A percentile compares a stretch with the other conserved stretches of the same genome.
Conservation (phyloP, 2,888 invertebrate species). For the Yponomeuta sedellus region DNA sequence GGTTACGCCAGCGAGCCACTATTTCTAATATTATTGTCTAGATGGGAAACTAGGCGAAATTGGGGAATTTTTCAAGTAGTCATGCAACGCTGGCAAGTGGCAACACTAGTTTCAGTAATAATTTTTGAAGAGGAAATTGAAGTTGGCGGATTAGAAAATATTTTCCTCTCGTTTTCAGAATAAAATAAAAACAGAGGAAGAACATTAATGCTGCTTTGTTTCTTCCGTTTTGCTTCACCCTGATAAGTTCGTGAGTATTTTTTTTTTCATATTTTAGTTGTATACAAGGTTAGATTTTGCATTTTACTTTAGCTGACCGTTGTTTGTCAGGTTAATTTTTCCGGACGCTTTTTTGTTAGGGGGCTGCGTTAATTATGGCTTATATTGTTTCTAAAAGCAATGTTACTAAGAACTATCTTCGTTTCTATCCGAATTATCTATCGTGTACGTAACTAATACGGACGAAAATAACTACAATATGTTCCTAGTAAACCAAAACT, state of each 20-base stretch:
- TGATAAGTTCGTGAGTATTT: constrained; percentile 46
- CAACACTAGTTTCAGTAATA: neutral
- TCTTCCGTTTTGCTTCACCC: constrained; percentile 5
- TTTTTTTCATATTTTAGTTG: constrained; percentile 41
- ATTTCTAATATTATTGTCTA: no score
- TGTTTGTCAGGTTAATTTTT: constrained; percentile 53
- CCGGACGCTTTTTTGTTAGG: constrained; percentile 57
- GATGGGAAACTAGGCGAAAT: no score
- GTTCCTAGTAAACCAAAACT: neutral
- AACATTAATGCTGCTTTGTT: constrained; percentile 5
- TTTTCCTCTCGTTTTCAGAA: neutral
- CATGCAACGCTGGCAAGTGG: neutral
- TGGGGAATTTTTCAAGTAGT: neutral
- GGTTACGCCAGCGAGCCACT: no score
- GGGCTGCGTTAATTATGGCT: constrained; percentile 57
- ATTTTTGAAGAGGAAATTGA: constrained; percentile 2
- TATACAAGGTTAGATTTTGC: constrained; percentile 32
- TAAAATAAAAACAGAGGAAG: neutral
- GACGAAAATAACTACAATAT: neutral
- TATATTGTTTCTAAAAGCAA: constrained; percentile 41
- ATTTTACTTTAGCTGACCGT: constrained; percentile 49
- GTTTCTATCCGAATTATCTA: neutral
- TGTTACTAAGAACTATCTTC: neutral
- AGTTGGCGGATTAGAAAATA: neutral
- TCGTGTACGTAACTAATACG: no score